Base-by-base conservation (phyloP, 1,140 invertebrate genomes). In the Leptinotarsa texana region DNA sequence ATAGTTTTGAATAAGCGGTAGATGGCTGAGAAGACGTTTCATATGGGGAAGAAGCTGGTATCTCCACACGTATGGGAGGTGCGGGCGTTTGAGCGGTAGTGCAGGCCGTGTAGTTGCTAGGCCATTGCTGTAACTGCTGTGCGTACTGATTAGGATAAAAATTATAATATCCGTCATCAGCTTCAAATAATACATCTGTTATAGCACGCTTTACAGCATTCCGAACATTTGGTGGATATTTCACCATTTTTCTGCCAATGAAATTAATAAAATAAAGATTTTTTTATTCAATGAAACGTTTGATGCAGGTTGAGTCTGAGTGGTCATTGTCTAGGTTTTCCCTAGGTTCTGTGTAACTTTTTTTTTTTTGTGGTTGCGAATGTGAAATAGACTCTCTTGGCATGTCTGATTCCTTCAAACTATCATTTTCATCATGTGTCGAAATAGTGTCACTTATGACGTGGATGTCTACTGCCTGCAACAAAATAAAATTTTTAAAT, bases 51-150 rank as follows among this genome's bases (percentile, higher is more conserved):
- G 21, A 66, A 66, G 63, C 63, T 21, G 21, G 21, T 65, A 65
- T 65, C 63, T 65, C 13, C 63, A 1, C 63, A 65, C 13, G 8
- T 65, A 65, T 13, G 1, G 63, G 63, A 65, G 63, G 13, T 65
- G 63, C 63, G 63, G 63, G 63, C 63, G 63, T 66, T 66, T 66
- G 63, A 66, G 63, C 63, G 63, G 63, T 66, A 66, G 63, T 66
- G 63, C 21, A 66, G 63, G 63, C 24, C 63, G 63, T 66, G 63
- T 66, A 11, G 63, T 66, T 66, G 17, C 63, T 66, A 66, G 63
- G 63, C 63, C 63, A 66, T 66, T 66, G 63, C 63, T 66, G 63
- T 66, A 27, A 27, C 27, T 27, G 27, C 4, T 27, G 27, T 27
- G 63, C 15, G 13, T 66, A 66, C 63, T 15, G 63, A 66, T 22